Percentiles rank a stretch among this genome's conserved stretches.
These are phyloP conservation scores for Gymnogyps californianus DNA, from an alignment of 2,113 vertebrate genomes.

Conservation along the genomic window DNA sequence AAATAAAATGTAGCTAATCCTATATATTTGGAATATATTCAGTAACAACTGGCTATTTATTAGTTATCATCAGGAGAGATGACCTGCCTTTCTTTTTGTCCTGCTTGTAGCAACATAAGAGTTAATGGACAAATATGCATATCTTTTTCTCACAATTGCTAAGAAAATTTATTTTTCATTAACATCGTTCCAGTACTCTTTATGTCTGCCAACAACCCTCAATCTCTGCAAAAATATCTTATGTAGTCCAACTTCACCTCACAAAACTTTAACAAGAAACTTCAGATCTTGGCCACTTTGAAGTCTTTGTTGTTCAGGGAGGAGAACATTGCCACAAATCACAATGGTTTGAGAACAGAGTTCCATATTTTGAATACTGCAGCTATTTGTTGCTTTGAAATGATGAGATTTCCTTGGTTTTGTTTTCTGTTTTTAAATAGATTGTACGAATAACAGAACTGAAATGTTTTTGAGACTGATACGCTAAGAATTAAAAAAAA, in stretches of 20 bases:
- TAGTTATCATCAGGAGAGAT: background rate
- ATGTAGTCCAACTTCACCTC: constrained; percentile 57
- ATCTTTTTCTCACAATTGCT: background rate
- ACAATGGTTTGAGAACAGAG: background rate
- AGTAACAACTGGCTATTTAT: background rate
- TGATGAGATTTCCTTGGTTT: background rate
- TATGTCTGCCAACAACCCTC: constrained; percentile 14
- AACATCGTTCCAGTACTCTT: background rate
- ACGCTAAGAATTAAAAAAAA: background rate
- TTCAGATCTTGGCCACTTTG: constrained; percentile 3
- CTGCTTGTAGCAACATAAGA: background rate
- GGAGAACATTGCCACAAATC: background rate
- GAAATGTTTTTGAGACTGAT: background rate
- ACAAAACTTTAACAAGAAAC: constrained; percentile 69
- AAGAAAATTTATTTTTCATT: constrained; percentile 52
- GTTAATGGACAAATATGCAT: background rate
- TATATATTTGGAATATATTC: background rate
- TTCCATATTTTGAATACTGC: background rate
- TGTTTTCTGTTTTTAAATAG: background rate
- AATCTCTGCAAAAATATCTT: constrained; percentile 52
- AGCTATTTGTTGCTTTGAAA: background rate
- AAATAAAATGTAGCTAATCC: background rate
- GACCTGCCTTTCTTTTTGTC: background rate
- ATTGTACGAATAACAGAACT: background rate
- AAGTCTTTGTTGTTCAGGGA: background rate